These are phyloP conservation scores for Dufourea novaeangliae DNA, from an alignment of 1,140 invertebrate genomes.

Conservation along the genomic window DNA sequence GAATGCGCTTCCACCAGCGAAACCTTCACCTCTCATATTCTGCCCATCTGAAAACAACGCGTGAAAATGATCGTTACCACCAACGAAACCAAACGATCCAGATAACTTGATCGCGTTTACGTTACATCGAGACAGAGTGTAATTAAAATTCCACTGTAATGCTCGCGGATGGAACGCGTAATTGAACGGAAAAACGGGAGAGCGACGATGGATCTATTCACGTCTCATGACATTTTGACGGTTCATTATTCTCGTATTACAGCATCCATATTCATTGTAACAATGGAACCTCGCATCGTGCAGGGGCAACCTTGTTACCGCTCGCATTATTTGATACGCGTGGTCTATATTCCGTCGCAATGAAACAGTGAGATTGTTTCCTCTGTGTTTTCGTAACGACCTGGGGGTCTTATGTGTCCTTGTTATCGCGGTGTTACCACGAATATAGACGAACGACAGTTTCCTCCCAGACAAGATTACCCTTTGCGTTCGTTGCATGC, in stretches of 20 bases:
- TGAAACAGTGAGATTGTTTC: not conserved
- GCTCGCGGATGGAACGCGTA: not conserved
- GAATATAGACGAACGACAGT: not conserved
- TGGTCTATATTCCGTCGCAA: too few relatives aligned
- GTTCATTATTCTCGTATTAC: conserved; percentile 18
- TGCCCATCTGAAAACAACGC: too few relatives aligned
- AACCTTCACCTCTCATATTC: too few relatives aligned
- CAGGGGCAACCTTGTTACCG: too few relatives aligned
- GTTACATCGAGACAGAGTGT: not conserved
- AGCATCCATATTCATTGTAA: not conserved
- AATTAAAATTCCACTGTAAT: not conserved
- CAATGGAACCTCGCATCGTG: not conserved
- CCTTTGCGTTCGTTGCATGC: too few relatives aligned
- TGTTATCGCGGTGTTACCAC: not conserved
- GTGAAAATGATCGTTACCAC: too few relatives aligned
- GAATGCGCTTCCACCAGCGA: not conserved
- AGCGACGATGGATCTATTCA: not conserved
- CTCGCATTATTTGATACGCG: not conserved
- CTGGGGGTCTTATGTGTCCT: not conserved
- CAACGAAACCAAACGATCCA: too few relatives aligned
- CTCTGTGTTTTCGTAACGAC: not conserved
- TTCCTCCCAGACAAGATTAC: not conserved
- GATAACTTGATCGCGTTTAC: too few relatives aligned
- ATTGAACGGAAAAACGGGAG: not conserved
- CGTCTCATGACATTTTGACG: not conserved